phyloP scores from a whole-genome alignment of 2,888 invertebrate genomes.

The Junonia oenone region DNA sequence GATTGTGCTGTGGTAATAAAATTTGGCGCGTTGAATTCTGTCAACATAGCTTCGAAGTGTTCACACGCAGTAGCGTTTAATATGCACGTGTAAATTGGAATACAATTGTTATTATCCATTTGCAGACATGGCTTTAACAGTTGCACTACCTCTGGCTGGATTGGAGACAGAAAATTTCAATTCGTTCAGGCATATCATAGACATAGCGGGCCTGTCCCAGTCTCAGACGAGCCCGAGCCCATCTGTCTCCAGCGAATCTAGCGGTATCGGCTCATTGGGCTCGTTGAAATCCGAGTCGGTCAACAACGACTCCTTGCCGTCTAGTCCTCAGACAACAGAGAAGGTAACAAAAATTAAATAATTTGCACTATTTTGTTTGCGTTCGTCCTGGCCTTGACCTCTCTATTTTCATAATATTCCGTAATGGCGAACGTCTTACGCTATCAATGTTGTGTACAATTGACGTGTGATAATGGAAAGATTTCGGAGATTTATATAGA shows the following conservation, averaged over 20 bases:
- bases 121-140: slow-evolving; percentile 81
- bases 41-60: slow-evolving; percentile 65
- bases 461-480: slow-evolving; percentile 57
- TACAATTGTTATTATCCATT: slow-evolving; percentile 55
- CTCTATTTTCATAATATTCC: slow-evolving; percentile 79
- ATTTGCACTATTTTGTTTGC: slow-evolving; percentile 63
- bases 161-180: slow-evolving; percentile 77
- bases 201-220: slow-evolving; percentile 71
- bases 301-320: slow-evolving; percentile 68
- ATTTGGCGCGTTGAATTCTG: slow-evolving; percentile 73
- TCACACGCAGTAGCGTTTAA: slow-evolving; percentile 52
- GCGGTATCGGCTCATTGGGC: slow-evolving; percentile 80
- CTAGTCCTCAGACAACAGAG: slow-evolving; percentile 77
- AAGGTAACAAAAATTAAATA: slow-evolving; percentile 57
- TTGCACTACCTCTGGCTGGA: slow-evolving; percentile 80
- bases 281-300: slow-evolving; percentile 75
- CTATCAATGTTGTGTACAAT: slow-evolving; percentile 64
- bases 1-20: slow-evolving; percentile 46
- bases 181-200: slow-evolving; percentile 72
- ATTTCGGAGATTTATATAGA: slow-evolving; percentile 35
- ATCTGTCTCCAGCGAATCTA: slow-evolving; percentile 81
- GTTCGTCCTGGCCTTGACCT: slow-evolving; percentile 77
- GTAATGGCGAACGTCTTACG: slow-evolving; percentile 75
- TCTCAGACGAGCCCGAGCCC: slow-evolving; percentile 77
- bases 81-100: slow-evolving; percentile 71